Conservation (phyloP, 2,113 vertebrate genomes). For the Gambusia affinis region DNA sequence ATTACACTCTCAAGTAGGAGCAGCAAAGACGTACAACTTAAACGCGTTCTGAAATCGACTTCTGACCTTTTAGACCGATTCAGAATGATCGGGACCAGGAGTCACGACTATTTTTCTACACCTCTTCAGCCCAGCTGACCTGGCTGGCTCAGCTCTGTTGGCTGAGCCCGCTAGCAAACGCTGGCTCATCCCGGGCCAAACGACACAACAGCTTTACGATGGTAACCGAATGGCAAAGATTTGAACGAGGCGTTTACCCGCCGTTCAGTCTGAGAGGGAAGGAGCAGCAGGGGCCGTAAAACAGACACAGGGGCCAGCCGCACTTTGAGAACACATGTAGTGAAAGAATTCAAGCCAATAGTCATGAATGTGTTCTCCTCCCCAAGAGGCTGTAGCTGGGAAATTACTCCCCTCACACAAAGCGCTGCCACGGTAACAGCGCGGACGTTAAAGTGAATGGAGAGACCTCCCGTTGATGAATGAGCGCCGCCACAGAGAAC, state of each 20-base stretch:
- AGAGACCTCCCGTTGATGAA: conserved; percentile 34
- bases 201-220: conserved; percentile 33
- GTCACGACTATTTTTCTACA: too few species aligned
- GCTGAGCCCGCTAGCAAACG: too few species aligned
- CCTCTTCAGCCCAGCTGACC: neutral
- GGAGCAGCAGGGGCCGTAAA: conserved; percentile 51
- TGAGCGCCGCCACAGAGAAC: conserved; percentile 9
- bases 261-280: conserved; percentile 35
- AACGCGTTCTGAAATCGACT: too few species aligned
- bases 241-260: conserved; percentile 48
- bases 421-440: conserved; percentile 66
- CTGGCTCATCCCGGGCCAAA: neutral
- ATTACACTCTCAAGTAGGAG: neutral
- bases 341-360: conserved; percentile 53
- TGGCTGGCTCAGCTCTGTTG: too few species aligned
- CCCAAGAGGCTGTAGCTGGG: conserved; percentile 22
- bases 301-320: conserved; percentile 9
- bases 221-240: conserved; percentile 33
- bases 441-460: conserved; percentile 34
- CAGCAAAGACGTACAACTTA: too few species aligned
- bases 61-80: too few species aligned
- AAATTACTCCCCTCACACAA: conserved; percentile 56
- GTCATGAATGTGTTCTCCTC: conserved; percentile 6
- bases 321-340: conserved; percentile 50
- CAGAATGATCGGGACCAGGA: too few species aligned